phyloP scores from a whole-genome alignment of 2,113 vertebrate species.

The Microtus richardsoni region DNA sequence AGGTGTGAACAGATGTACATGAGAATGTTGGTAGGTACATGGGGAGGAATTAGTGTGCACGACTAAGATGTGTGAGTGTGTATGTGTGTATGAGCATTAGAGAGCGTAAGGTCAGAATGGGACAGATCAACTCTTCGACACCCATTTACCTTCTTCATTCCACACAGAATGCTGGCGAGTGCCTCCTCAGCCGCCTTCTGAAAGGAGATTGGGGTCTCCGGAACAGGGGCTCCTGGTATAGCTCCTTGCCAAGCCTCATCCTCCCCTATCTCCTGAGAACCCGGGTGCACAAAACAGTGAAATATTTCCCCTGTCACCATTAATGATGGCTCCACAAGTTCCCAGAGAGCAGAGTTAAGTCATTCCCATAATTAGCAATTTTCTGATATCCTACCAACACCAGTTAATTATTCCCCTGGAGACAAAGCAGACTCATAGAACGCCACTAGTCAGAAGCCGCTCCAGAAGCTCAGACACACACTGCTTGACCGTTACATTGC shows the following conservation, averaged over 20 bases:
- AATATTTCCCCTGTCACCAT: conserved; percentile 51
- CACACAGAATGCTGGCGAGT: background rate
- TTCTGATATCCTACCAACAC: conserved; percentile 61
- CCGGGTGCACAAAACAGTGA: background rate
- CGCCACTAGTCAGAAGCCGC: background rate
- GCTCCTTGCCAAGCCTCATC: fast-evolving
- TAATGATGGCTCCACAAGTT: conserved; percentile 47
- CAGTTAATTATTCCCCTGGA: conserved; percentile 63
- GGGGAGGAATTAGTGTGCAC: background rate
- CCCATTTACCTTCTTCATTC: no score
- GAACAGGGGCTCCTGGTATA: background rate
- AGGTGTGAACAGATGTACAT: background rate
- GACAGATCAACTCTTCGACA: background rate
- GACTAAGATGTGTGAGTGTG: background rate
- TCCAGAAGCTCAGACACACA: background rate
- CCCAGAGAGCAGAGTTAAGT: background rate
- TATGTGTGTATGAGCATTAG: no score
- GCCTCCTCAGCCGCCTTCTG: background rate
- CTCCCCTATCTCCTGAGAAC: background rate
- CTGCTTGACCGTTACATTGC: background rate
- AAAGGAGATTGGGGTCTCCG: fast-evolving
- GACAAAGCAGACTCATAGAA: conserved; percentile 31
- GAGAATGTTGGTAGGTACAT: background rate
- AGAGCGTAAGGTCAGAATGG: background rate
- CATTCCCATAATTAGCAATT: conserved; percentile 60